phyloP scores from a whole-genome alignment of 1,140 invertebrate genomes.

The Phthorimaea operculella region DNA sequence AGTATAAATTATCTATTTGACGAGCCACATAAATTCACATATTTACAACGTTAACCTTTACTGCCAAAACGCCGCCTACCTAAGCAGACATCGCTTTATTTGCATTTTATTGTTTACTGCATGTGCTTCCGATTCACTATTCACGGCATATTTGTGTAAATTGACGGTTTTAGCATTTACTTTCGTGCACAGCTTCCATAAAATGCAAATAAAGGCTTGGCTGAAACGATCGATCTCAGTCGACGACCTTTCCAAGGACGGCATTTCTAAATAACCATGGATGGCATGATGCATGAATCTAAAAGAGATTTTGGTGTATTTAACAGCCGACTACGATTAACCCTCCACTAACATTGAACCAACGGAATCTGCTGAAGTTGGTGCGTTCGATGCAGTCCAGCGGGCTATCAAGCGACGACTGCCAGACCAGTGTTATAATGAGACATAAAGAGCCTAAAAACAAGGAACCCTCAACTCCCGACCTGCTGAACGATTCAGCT shows the following conservation, averaged over 20 bases:
- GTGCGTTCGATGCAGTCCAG: constrained; percentile 69
- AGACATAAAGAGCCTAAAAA: constrained; percentile 59
- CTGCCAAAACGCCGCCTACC: constrained; percentile 26
- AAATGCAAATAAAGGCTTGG: constrained; percentile 63
- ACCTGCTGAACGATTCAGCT: constrained; percentile 68
- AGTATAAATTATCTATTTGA: not conserved
- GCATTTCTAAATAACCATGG: constrained; percentile 37
- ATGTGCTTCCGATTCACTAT: constrained; percentile 57
- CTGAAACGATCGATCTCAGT: constrained; percentile 29
- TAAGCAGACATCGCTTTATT: constrained; percentile 60
- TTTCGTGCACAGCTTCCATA: constrained; percentile 64
- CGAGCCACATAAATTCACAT: not conserved
- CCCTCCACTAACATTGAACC: constrained; percentile 66
- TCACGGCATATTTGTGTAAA: constrained; percentile 30
- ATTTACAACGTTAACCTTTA: constrained; percentile 2
- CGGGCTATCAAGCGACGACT: constrained; percentile 65
- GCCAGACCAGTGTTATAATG: constrained; percentile 65
- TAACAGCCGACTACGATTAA: constrained; percentile 65
- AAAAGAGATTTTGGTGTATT: constrained; percentile 57
- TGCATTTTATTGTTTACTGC: constrained; percentile 66
- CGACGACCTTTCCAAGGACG: constrained; percentile 29
- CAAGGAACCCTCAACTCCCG: constrained; percentile 64
- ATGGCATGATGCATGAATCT: constrained; percentile 58
- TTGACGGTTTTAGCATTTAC: constrained; percentile 31
- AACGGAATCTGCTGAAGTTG: constrained; percentile 69